Conservation (phyloP, 92 coral and sea anemone genomes). For the Scolanthus callimorphus region DNA sequence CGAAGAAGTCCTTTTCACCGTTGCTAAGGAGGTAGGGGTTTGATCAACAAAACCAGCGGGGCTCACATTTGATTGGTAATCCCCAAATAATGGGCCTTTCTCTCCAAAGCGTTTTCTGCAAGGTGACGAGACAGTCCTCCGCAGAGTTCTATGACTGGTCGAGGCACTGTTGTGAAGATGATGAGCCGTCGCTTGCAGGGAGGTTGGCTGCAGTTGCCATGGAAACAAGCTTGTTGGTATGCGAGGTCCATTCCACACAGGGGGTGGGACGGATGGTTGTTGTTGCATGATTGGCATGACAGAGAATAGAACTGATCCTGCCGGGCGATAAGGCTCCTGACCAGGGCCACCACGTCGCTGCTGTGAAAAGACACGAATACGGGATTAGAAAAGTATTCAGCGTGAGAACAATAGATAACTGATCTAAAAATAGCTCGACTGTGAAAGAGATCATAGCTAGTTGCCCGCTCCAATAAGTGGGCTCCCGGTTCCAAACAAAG, state of each 20-base stretch:
- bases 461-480: too few relatives aligned
- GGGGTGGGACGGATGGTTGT: constrained; percentile 76
- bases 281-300: constrained; percentile 94
- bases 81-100: constrained; percentile 62
- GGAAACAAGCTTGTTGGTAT: constrained; percentile 78
- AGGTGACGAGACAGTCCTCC: constrained; percentile 88
- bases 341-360: constrained; percentile 73
- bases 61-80: constrained; percentile 46
- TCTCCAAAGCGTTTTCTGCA: constrained; percentile 74
- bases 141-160: constrained; percentile 48
- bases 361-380: constrained; percentile 8
- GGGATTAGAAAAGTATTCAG: too few relatives aligned
- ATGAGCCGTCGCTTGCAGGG: constrained; percentile 27
- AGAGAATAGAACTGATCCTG: constrained; percentile 86
- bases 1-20: constrained; percentile 74
- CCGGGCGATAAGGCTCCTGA: constrained; percentile 88
- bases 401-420: background rate
- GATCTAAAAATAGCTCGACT: constrained; percentile 7
- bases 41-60: constrained; percentile 48
- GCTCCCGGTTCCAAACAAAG: too few relatives aligned
- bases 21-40: constrained; percentile 22
- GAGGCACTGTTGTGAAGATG: constrained; percentile 26
- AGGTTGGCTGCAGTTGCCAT: constrained; percentile 70
- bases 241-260: constrained; percentile 88
- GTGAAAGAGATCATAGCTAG: constrained; percentile 41